These are phyloP conservation scores for Sebastes steindachneri DNA, from an alignment of 2,797 vertebrate genomes.

Conservation along the genomic window DNA sequence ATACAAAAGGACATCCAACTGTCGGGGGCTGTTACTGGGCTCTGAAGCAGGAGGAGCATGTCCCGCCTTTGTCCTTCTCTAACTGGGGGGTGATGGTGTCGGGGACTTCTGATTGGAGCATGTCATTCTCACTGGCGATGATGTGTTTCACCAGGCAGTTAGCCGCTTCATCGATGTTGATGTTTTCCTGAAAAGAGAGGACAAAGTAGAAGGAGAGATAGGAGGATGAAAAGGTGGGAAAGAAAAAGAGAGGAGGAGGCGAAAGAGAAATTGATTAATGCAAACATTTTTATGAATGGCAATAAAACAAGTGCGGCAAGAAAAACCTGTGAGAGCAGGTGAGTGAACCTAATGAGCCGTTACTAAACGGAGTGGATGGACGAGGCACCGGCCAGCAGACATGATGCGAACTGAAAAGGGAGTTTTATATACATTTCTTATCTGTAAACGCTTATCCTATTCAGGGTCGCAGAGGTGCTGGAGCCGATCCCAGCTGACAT, in stretches of 20 bases:
- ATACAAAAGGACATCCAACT: conserved; percentile 39
- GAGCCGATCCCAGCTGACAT: too few relatives aligned
- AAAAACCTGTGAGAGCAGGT: conserved; percentile 4
- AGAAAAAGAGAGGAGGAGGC: not conserved
- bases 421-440: not conserved
- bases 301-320: not conserved
- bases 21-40: conserved; percentile 80
- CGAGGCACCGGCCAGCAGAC: not conserved
- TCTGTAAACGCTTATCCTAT: too few relatives aligned
- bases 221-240: not conserved
- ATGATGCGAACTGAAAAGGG: not conserved
- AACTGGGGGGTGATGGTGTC: conserved; percentile 92
- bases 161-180: conserved; percentile 98
- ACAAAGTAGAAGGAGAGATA: not conserved
- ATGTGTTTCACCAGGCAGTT: conserved; percentile 97
- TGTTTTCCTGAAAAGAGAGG: conserved; percentile 87
- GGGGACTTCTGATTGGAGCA: conserved; percentile 87
- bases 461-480: too few relatives aligned
- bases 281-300: not conserved
- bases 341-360: conserved; percentile 8
- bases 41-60: conserved; percentile 92
- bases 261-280: not conserved
- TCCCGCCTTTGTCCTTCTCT: conserved; percentile 85
- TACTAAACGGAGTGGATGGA: conserved; percentile 9
- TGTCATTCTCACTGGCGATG: conserved; percentile 93